phyloP scores from a whole-genome alignment of 1,140 invertebrate species.

The Eufriesea mexicana region DNA sequence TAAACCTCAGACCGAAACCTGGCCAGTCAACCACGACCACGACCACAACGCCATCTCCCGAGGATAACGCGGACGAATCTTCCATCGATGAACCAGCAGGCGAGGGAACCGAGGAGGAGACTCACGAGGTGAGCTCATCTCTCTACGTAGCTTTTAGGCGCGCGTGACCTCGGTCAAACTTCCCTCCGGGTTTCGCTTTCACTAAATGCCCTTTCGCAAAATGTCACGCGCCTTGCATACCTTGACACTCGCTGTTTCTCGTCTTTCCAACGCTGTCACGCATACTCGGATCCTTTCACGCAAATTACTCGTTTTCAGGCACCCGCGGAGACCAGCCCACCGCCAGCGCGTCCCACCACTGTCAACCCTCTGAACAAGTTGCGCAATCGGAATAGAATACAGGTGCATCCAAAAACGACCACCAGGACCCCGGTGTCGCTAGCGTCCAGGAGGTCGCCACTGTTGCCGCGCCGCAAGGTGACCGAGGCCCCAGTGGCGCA shows the following conservation, averaged over 20 bases:
- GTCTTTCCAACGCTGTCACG: conserved; percentile 27
- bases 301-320: conserved; percentile 65
- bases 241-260: conserved; percentile 32
- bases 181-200: conserved; percentile 58
- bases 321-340: conserved; percentile 77
- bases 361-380: conserved; percentile 80
- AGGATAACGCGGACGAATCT: conserved; percentile 68
- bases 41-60: conserved; percentile 69
- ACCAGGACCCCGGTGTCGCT: conserved; percentile 69
- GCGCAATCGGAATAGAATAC: conserved; percentile 77
- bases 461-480: conserved; percentile 78
- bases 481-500: conserved; percentile 73
- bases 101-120: conserved; percentile 81
- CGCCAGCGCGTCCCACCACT: conserved; percentile 69
- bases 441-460: conserved; percentile 73
- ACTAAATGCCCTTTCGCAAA: conserved; percentile 72
- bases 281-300: background rate
- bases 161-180: background rate
- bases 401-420: conserved; percentile 78
- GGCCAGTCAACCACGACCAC: conserved; percentile 80
- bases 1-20: conserved; percentile 83
- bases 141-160: too few species aligned
- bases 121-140: conserved; percentile 73
- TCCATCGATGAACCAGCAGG: conserved; percentile 80
- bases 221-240: conserved; percentile 59